Percentiles rank a stretch among this genome's conserved stretches.
Conservation (phyloP, 2,888 invertebrate species). For the Aphidoletes aphidimyza region DNA sequence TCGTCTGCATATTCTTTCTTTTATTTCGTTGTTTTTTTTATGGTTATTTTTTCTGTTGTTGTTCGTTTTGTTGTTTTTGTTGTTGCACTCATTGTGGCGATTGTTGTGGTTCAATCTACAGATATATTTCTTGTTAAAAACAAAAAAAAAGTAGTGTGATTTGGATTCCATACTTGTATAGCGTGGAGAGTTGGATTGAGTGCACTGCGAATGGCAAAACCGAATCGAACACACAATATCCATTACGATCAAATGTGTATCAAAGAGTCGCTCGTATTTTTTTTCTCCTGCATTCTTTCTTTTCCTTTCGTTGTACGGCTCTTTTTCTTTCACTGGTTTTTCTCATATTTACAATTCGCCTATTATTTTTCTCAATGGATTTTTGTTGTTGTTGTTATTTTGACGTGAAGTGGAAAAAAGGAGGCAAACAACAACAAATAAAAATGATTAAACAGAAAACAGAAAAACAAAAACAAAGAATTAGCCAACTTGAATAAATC, state of each 20-base stretch:
- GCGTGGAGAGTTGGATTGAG: background rate
- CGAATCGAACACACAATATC: background rate
- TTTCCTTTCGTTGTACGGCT: background rate
- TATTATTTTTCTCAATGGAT: background rate
- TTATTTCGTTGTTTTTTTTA: background rate
- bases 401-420: background rate
- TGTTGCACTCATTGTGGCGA: conserved; percentile 28
- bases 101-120: conserved; percentile 11
- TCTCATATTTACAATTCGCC: conserved; percentile 28
- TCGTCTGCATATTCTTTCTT: conserved; percentile 34
- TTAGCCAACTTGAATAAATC: background rate
- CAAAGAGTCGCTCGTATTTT: background rate
- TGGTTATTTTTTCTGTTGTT: background rate
- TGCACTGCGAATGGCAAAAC: background rate
- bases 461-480: background rate
- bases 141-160: background rate
- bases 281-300: background rate
- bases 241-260: conserved; percentile 27
- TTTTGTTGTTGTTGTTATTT: too few relatives aligned
- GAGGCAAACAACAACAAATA: background rate
- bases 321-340: background rate
- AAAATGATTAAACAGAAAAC: background rate
- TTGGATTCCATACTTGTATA: background rate
- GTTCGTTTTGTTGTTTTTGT: background rate
- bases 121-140: background rate